Conservation (phyloP, 2,113 vertebrate species). For the Osmerus mordax region DNA sequence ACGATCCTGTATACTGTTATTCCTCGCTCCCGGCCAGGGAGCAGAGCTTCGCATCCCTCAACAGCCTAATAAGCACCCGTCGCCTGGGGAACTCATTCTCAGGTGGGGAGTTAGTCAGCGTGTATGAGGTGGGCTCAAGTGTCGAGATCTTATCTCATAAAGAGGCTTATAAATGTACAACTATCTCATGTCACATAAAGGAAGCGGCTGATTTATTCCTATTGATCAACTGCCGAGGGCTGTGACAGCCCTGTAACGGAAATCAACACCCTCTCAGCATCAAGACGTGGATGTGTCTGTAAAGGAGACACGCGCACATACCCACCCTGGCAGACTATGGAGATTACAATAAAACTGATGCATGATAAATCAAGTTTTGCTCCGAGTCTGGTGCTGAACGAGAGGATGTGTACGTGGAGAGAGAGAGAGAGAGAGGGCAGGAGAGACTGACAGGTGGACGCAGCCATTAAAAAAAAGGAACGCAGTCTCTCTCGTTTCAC, state of each 20-base stretch:
- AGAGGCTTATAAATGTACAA: constrained; percentile 77
- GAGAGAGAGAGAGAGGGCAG: constrained; percentile 10
- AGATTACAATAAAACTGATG: constrained; percentile 67
- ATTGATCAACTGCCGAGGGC: constrained; percentile 71
- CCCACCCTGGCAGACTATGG: constrained; percentile 43
- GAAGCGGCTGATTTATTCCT: constrained; percentile 71
- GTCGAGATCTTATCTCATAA: constrained; percentile 75
- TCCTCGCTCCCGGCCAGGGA: constrained; percentile 11
- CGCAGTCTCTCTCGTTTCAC: constrained; percentile 9
- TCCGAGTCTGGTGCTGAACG: constrained; percentile 9
- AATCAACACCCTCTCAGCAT: constrained; percentile 66
- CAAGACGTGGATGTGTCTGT: not conserved
- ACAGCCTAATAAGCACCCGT: constrained; percentile 43
- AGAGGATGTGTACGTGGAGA: not conserved
- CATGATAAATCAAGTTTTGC: constrained; percentile 57
- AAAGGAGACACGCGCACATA: constrained; percentile 42
- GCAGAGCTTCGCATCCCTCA: constrained; percentile 28
- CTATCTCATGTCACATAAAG: constrained; percentile 73
- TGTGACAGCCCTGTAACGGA: constrained; percentile 68
- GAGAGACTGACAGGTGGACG: constrained; percentile 38
- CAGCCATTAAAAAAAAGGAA: constrained; percentile 17
- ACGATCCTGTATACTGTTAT: no score
- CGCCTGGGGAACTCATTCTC: not conserved
- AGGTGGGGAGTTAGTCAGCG: constrained; percentile 41
- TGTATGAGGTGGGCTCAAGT: constrained; percentile 66